phyloP scores from a whole-genome alignment of 2,113 vertebrate genomes.

The Channa argus region DNA sequence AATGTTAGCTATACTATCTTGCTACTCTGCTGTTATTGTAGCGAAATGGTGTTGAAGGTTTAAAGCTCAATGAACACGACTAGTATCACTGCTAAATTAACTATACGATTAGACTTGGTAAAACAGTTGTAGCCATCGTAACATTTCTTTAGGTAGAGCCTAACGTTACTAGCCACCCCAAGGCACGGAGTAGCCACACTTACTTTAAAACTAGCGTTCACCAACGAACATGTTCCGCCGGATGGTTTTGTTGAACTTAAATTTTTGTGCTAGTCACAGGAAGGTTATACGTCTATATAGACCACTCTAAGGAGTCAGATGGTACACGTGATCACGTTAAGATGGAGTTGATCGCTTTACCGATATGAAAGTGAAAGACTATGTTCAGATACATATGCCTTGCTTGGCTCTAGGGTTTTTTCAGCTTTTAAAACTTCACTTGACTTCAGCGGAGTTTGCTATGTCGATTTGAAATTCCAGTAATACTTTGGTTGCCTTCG shows the following conservation, averaged over 20 bases:
- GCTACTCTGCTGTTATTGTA: slow-evolving; percentile 27
- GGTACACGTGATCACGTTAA: background rate
- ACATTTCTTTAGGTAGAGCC: too few relatives aligned
- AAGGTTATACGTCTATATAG: too few relatives aligned
- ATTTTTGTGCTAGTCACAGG: too few relatives aligned
- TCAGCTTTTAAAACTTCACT: background rate
- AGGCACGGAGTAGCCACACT: too few relatives aligned
- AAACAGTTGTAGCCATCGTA: background rate
- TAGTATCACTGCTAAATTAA: background rate
- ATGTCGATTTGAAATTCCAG: background rate
- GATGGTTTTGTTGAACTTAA: too few relatives aligned
- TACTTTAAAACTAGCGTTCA: too few relatives aligned
- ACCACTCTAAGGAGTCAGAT: too few relatives aligned
- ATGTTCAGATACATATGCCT: background rate
- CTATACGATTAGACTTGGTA: background rate
- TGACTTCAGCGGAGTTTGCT: background rate
- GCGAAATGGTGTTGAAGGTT: too few relatives aligned
- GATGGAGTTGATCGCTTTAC: background rate
- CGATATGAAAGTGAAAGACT: slow-evolving; percentile 5
- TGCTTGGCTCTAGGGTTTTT: background rate
- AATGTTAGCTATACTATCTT: slow-evolving; percentile 17
- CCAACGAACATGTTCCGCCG: too few relatives aligned
- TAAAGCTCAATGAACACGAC: too few relatives aligned
- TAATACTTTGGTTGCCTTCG: too few relatives aligned
- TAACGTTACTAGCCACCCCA: too few relatives aligned